Evolutionary conservation across 2,888 invertebrate genomes (phyloP), one percentile per base, ranked within the genome.

Genomic region (Bellardia bayeri): DNA sequence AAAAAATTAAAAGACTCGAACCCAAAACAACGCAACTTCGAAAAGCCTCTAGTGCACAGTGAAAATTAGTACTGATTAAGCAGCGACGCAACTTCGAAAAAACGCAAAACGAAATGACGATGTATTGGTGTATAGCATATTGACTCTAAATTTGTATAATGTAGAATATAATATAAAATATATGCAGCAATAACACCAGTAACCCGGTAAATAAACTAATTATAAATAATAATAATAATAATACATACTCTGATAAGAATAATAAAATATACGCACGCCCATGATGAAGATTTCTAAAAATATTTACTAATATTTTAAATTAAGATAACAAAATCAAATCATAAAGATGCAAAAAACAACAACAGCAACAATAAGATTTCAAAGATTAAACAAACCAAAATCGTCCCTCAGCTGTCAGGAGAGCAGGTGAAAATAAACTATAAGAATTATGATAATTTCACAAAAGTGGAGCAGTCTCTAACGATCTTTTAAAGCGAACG

Each of bases 381-480:
- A 2, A 66, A 68, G 74, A 80, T 85, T 63, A 85, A 54, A 75
- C 1, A 13, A 51, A 64, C 23, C 23, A 42, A 51, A 72, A 58
- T 33, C 33, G 63, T 37, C 23, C 30, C 40, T 40, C 42, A 61
- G 37, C 42, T n/a, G 42, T n/a, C 64, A 66, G 16, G 9, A 49
- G 14, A 58, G 37, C 13, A 54, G 54, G 64, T 33, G 45, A 81
- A 72, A 66, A 68, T 75, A 61, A 63, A 30, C 71, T 87, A 85
- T 87, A 85, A 85, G 75, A 87, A 64, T 58, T 61, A 69, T 37
- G 45, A 75, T 56, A 63, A 63, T 7, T 69, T 71, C 42, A 30
- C 13, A 13, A 6, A 56, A 56, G 33, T 30, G 23, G 54, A 82
- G 33, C 85, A 87, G 87, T 87, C 40, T 58, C 54, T 13, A 33